Percentiles rank a stretch among this genome's conserved stretches.
These are phyloP conservation scores for Alviniconcha marisindica DNA, from an alignment of 1,140 invertebrate genomes.

Conservation along the genomic window DNA sequence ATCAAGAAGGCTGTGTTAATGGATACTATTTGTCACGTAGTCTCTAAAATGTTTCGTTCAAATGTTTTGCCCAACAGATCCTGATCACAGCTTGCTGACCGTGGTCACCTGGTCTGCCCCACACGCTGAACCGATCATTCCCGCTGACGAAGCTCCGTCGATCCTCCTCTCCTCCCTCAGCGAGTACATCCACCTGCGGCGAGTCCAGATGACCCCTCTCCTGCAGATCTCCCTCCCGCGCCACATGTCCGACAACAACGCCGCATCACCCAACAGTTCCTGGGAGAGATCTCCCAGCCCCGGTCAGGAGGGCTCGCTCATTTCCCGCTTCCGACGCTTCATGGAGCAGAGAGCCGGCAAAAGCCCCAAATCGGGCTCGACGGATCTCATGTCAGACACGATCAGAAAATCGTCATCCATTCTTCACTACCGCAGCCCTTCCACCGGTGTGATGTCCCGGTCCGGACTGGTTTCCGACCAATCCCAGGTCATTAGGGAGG, in stretches of 20 bases:
- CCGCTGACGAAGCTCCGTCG: constrained; percentile 44
- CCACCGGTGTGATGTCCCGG: neutral
- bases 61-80: constrained; percentile 54
- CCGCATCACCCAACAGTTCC: neutral
- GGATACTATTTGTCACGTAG: too few species aligned
- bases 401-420: constrained; percentile 26
- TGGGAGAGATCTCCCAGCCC: neutral
- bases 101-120: constrained; percentile 54
- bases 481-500: constrained; percentile 29
- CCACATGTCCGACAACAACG: constrained; percentile 36
- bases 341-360: constrained; percentile 15
- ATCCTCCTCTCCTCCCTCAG: constrained; percentile 56
- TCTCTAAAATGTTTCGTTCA: too few species aligned
- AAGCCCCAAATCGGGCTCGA: neutral
- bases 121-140: neutral
- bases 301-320: neutral
- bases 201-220: constrained; percentile 59
- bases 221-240: constrained; percentile 54
- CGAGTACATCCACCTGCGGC: constrained; percentile 61
- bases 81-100: constrained; percentile 64
- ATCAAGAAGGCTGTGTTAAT: too few species aligned
- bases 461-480: constrained; percentile 1
- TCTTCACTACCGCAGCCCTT: constrained; percentile 20
- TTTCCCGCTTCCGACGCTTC: constrained; percentile 13
- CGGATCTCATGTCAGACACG: neutral